Percentiles rank a stretch among this genome's conserved stretches.
phyloP scores from a whole-genome alignment of 2,113 vertebrate species.

The Zingel zingel region DNA sequence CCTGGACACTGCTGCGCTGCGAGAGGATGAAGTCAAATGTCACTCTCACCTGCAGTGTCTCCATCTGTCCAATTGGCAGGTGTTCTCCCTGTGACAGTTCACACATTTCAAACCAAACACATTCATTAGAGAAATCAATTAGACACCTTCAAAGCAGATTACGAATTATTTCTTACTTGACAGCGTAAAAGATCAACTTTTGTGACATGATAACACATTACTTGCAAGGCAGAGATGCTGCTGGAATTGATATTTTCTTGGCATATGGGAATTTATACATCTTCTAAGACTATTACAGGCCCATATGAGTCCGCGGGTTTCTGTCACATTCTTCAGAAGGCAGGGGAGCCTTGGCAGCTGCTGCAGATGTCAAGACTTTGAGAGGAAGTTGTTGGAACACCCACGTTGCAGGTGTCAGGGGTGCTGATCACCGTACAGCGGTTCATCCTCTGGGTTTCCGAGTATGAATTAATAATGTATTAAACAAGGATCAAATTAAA shows the following conservation, averaged over 20 bases:
- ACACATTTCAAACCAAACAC: neutral
- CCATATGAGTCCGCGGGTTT: neutral
- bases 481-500: neutral
- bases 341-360: conserved; percentile 9
- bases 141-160: neutral
- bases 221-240: neutral
- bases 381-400: conserved; percentile 17
- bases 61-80: conserved; percentile 44
- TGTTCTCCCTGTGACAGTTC: neutral
- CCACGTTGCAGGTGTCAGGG: conserved; percentile 21
- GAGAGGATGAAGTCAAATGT: conserved; percentile 29
- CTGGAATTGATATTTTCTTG: neutral
- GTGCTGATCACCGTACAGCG: conserved; percentile 14
- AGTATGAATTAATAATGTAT: too few relatives aligned
- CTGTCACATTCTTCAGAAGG: neutral
- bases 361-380: conserved; percentile 19
- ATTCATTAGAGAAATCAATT: neutral
- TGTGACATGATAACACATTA: neutral
- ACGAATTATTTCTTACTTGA: neutral
- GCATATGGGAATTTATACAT: neutral
- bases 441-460: conserved; percentile 1
- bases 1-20: neutral
- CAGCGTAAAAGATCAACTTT: neutral
- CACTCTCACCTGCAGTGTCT: conserved; percentile 18
- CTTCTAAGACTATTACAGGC: neutral